A percentile compares a stretch with the other conserved stretches of the same genome.
These are phyloP conservation scores for Thereuonema tuberculata DNA, from an alignment of 1,140 invertebrate species.

Conservation along the genomic window DNA sequence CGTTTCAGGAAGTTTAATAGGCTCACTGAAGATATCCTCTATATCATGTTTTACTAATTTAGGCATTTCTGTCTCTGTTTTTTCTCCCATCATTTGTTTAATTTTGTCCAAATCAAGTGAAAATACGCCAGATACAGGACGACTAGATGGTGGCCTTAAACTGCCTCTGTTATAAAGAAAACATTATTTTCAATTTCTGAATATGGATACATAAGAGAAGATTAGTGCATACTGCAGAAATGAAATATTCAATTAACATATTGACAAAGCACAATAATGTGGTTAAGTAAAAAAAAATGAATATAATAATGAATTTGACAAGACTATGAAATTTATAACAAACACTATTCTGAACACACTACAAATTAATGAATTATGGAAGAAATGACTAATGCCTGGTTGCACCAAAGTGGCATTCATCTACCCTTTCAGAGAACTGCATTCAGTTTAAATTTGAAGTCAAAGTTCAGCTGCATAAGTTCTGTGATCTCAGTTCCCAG, in stretches of 20 bases:
- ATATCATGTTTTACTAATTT: slow-evolving; percentile 37
- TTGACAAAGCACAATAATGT: too few species aligned
- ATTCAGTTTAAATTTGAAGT: too few species aligned
- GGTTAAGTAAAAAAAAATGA: too few species aligned
- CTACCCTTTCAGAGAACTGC: too few species aligned
- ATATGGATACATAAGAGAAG: not conserved
- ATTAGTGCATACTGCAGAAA: slow-evolving; percentile 11
- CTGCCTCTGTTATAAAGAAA: not conserved
- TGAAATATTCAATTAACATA: slow-evolving; percentile 10
- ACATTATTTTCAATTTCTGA: not conserved
- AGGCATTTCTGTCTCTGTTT: slow-evolving; percentile 24
- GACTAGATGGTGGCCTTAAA: slow-evolving; percentile 6
- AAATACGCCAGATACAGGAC: slow-evolving; percentile 23
- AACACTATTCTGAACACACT: too few species aligned
- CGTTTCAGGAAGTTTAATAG: slow-evolving; percentile 26
- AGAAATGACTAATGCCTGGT: too few species aligned
- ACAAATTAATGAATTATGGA: too few species aligned
- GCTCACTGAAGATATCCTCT: slow-evolving; percentile 28
- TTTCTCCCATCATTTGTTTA: slow-evolving; percentile 17
- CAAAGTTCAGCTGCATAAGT: too few species aligned
- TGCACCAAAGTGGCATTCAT: too few species aligned
- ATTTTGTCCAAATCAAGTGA: slow-evolving; percentile 31
- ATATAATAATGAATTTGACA: too few species aligned
- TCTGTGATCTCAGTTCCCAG: too few species aligned
- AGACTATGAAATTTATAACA: too few species aligned